Percentiles rank a stretch among this genome's conserved stretches.
Evolutionary conservation across 2,113 vertebrate genomes (phyloP).

Genomic region (Lycaon pictus): DNA sequence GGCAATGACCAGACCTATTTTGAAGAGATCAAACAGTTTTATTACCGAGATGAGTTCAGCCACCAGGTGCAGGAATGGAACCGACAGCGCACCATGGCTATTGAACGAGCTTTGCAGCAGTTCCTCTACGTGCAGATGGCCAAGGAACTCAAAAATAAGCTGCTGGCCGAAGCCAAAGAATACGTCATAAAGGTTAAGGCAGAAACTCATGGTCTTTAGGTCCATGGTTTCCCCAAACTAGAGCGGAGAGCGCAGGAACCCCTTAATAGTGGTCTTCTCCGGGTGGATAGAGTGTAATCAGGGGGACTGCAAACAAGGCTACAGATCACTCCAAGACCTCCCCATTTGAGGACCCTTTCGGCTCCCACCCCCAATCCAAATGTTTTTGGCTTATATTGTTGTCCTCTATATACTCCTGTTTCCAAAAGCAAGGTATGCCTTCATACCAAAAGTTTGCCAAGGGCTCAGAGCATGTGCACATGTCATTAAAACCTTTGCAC

Average conservation of each 20-base stretch:
- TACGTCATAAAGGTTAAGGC: conserved; percentile 94
- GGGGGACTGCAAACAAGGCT: too few species aligned
- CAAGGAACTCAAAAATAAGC: conserved; percentile 97
- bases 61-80: conserved; percentile 99
- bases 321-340: not conserved
- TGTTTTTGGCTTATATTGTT: not conserved
- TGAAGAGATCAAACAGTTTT: conserved; percentile 99
- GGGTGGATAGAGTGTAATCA: not conserved
- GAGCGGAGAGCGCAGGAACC: not conserved
- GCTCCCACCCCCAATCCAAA: not conserved
- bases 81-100: conserved; percentile 96
- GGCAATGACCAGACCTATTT: conserved; percentile 97
- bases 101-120: conserved; percentile 95
- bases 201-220: not conserved
- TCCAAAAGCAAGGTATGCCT: not conserved
- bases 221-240: not conserved
- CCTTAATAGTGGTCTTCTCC: not conserved
- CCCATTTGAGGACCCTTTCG: not conserved
- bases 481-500: not conserved
- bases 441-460: not conserved
- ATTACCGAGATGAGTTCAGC: conserved; percentile 99
- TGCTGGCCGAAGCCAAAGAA: conserved; percentile 96
- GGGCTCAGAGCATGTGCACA: not conserved
- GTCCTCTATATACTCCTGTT: not conserved
- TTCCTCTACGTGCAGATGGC: conserved; percentile 99